Percentiles rank a stretch among this genome's conserved stretches.
Conservation (phyloP, 35 echinoderm and acorn worm species). For the Diadema setosum region DNA sequence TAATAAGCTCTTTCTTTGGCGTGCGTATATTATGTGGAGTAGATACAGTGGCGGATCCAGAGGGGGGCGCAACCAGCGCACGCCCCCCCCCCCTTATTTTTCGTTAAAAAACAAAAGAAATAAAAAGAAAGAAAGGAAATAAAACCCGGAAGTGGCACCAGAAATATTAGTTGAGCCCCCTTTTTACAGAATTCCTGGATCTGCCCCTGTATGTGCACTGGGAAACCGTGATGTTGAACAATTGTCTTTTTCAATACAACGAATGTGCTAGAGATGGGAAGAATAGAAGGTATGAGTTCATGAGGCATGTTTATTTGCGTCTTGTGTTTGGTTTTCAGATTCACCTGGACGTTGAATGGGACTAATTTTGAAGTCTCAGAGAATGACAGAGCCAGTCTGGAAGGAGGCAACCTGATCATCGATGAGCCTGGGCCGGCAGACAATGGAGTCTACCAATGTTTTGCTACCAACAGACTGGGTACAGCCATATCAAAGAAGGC, state of each 20-base stretch:
- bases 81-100: too few relatives aligned
- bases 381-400: not conserved
- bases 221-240: not conserved
- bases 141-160: too few relatives aligned
- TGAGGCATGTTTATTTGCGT: not conserved
- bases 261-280: not conserved
- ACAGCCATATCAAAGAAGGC: constrained; percentile 1
- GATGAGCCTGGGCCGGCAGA: not conserved
- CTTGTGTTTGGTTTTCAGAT: not conserved
- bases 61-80: too few relatives aligned
- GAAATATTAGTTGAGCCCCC: not conserved
- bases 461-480: constrained; percentile 8
- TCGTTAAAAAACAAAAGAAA: too few relatives aligned
- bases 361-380: not conserved
- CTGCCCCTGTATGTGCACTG: not conserved
- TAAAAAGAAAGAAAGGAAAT: too few relatives aligned
- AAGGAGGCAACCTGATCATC: constrained; percentile 8
- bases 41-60: too few relatives aligned
- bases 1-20: too few relatives aligned
- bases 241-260: not conserved
- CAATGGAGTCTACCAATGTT: constrained; percentile 27
- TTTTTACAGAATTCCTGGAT: not conserved
- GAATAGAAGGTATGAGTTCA: not conserved
- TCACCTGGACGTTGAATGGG: constrained; percentile 8
- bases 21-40: too few relatives aligned